Base-by-base conservation (phyloP, 1,140 invertebrate genomes). In the Zaprionus capensis region DNA sequence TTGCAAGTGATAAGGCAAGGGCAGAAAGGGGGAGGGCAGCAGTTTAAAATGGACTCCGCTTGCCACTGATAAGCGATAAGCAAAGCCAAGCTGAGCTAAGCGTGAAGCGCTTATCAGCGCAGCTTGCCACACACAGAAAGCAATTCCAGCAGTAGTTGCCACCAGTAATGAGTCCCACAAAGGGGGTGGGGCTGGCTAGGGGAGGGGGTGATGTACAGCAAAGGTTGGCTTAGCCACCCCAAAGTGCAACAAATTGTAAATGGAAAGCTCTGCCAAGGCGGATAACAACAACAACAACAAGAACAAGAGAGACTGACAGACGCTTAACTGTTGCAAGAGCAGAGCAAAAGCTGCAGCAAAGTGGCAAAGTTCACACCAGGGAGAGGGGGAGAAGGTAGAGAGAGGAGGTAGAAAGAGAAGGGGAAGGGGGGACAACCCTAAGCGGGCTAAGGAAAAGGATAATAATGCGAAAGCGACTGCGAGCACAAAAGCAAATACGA, bases 351-450 rank as follows among this genome's bases (percentile, higher is more conserved):
- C 55, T 68, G 81, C 75, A 81, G 58, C 71, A 70, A 80, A 90
- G 85, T 88, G 84, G 68, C 81, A 88, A 90, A 90, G 85, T 88
- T 88, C 85, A 84, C 85, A 78, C 85, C 84, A 87, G 17, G 58
- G 36, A 17, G 72, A n/a, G 6, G 31, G 15, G 26, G 17, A 20
- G n/a, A 6, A 4, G 31, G 2, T 11, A 0, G 2, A 7, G 59
- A 11, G n/a, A 17, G 6, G 78, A 87, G 38, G 2, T 15, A 0
- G 5, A n/a, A 6, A 15, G 7, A 22, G 41, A 2, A 57, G 5
- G n/a, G 11, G 17, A 11, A 1, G 17, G 34, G 7, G 1, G 7
- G 26, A 5, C 2, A 57, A 64, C 28, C 59, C 59, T 65, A 64
- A 73, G 53, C 55, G n/a, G 71, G 53, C 36, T 72, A 71, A 71